Evolutionary conservation across 2,113 vertebrate genomes (phyloP), one percentile per base, ranked within the genome.

Genomic region (Pachycephala philippinensis): DNA sequence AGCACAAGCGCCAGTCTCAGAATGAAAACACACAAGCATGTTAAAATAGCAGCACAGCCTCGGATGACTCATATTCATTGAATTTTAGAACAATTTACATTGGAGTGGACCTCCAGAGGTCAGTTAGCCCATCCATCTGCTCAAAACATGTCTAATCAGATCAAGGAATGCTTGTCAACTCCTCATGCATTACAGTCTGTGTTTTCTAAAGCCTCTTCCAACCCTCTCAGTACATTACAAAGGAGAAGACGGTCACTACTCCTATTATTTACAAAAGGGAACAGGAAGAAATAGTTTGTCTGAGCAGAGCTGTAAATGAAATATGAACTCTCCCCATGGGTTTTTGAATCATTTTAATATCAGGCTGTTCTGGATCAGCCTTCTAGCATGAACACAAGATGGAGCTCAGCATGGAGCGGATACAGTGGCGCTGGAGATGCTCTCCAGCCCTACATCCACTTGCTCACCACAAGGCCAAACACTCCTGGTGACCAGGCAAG

Each of bases 101-200:
- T 66, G 78, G 45, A 84, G 80, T 50, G 37, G 60, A 93, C 28
- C 72, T 87, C 64, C 42, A 61, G 87, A 91, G 90, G 64, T 91
- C 88, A 82, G 45, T 37, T 81, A 70, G n/a, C 47, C 47, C 31
- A 89, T 87, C 37, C 33, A 74, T 77, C 69, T 87, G 39, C 60
- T 91, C 85, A 70, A 91, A 95, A 81, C 42, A 28, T 53, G 52
- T 61, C 88, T 90, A 81, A 91, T 81, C 65, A 84, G 60, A 84
- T 90, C 60, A 81, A 61, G 42, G 56, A 56, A 77, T 66, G 56
- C 82, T 87, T 93, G 47, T 84, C 76, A 91, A 21, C 53, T 78
- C 60, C n/a, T 81, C 59, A 10, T 65, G n/a, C 49, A 35, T 56
- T 37, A 31, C 53, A 71, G 9, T 16, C 44, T 64, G 1, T 40